Conservation (phyloP, 1,140 invertebrate species). For the Drosophila nigromelanica region DNA sequence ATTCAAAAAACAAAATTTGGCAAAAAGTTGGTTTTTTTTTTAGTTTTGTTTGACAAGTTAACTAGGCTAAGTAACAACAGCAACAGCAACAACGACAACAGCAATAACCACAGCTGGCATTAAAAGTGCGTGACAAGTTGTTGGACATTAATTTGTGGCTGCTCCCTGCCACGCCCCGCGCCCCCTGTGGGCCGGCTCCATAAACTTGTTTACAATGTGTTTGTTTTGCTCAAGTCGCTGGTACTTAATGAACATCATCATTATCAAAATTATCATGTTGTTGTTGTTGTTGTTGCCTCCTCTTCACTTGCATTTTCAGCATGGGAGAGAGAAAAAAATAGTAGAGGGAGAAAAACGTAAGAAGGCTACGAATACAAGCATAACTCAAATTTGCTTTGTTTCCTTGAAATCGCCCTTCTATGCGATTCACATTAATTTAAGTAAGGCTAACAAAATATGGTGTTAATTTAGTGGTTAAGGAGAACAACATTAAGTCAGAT, state of each 20-base stretch:
- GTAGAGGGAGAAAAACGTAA: background rate
- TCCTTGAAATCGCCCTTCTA: background rate
- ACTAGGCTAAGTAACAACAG: constrained; percentile 67
- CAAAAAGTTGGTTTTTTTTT: constrained; percentile 37
- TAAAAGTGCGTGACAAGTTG: constrained; percentile 73
- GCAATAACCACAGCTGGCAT: background rate
- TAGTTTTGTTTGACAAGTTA: constrained; percentile 56
- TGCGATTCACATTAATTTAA: background rate
- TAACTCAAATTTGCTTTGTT: background rate
- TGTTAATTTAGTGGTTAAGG: too few species aligned
- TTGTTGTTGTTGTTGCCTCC: constrained; percentile 1
- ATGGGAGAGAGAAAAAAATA: constrained; percentile 6
- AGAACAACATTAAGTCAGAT: background rate
- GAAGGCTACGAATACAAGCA: too few species aligned
- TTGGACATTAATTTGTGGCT: constrained; percentile 62
- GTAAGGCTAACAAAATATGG: too few species aligned
- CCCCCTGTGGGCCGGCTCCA: constrained; percentile 43
- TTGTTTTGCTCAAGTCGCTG: constrained; percentile 43
- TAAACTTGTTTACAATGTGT: constrained; percentile 73
- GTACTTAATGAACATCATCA: constrained; percentile 45
- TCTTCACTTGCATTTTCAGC: constrained; percentile 24
- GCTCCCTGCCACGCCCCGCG: constrained; percentile 32
- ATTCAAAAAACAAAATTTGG: constrained; percentile 36
- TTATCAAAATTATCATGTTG: constrained; percentile 26
- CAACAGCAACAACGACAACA: constrained; percentile 32